Evolutionary conservation across 2,797 vertebrate species (phyloP), one percentile per base, ranked within the genome.

Genomic region (Gymnoscopelus braueri): DNA sequence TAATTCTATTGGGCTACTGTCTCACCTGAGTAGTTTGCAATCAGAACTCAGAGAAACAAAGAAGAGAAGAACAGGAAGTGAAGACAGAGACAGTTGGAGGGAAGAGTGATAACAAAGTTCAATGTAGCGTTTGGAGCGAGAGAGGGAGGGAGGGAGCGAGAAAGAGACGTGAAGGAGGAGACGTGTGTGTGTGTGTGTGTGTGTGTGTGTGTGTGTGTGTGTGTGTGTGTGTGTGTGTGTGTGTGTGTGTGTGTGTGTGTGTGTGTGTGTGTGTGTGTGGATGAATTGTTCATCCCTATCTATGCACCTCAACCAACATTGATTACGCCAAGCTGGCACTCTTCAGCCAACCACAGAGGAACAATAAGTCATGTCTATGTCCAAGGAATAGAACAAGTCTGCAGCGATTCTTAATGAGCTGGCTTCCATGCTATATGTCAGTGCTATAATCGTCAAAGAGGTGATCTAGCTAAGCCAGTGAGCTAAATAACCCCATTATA

Each of bases 1-100:
- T 73, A 64, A 67, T 63, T 53, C 13, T 48, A 4, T 15, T 2
- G 56, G 39, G 29, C 1, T 9, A 58, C 57, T 55, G 26, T 60
- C 72, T 67, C 69, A 69, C 56, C n/a, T 32, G 29, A 80, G 63
- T 29, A 72, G 35, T 60, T 60, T 67, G 47, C 39, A 53, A 53
- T 66, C 62, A 65, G 48, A 60, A 3, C 26, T 14, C n/a, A 67
- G 53, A 51, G 24, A 63, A 5, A 64, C 12, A 55, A 35, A 60
- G 24, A 67, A 35, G 11, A 51, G 15, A 44, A 44, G 19, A 39
- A 0, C 3, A 5, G 3, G 4, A 64, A 53, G 9, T 49, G 32
- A n/a, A 15, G 49, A 64, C 48, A 19, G 54, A 67, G 58, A 59
- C 24, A n/a, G 48, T 13, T 2, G 2, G 3, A 5, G 44, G 19